Evolutionary conservation across 2,888 invertebrate species (phyloP).

Genomic region (Dione vanillae): DNA sequence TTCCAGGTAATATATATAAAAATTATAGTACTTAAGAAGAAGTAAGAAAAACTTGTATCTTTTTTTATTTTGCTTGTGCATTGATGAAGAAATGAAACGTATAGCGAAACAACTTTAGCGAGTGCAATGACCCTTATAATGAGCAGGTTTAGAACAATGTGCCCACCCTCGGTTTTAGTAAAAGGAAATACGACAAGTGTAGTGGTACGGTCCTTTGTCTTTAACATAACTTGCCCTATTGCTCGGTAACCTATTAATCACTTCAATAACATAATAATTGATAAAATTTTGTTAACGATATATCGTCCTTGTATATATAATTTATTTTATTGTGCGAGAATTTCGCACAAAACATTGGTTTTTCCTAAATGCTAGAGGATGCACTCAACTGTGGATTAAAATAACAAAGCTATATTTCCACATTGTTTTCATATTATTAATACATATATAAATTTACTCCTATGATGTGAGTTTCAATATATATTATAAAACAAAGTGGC

Average conservation of each 20-base stretch:
- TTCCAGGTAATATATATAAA: slow-evolving; percentile 1
- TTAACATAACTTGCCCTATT: slow-evolving; percentile 52
- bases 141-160: slow-evolving; percentile 55
- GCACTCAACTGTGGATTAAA: neutral
- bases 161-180: slow-evolving; percentile 55
- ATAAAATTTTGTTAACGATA: slow-evolving; percentile 16
- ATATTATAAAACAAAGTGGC: too few species aligned
- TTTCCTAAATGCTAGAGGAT: neutral
- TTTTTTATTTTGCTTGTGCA: neutral
- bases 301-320: neutral
- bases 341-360: neutral
- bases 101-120: slow-evolving; percentile 28
- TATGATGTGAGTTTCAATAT: too few species aligned
- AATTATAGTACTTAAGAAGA: neutral
- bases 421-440: neutral
- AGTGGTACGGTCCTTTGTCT: slow-evolving; percentile 36
- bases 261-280: slow-evolving; percentile 33
- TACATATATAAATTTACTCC: too few species aligned
- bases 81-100: slow-evolving; percentile 4
- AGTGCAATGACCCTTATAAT: slow-evolving; percentile 63
- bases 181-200: slow-evolving; percentile 59
- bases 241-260: slow-evolving; percentile 39
- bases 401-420: neutral
- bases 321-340: neutral
- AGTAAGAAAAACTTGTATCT: neutral